Evolutionary conservation across 2,113 vertebrate species (phyloP), one percentile per base, ranked within the genome.

Genomic region (Vireo altiloquus): DNA sequence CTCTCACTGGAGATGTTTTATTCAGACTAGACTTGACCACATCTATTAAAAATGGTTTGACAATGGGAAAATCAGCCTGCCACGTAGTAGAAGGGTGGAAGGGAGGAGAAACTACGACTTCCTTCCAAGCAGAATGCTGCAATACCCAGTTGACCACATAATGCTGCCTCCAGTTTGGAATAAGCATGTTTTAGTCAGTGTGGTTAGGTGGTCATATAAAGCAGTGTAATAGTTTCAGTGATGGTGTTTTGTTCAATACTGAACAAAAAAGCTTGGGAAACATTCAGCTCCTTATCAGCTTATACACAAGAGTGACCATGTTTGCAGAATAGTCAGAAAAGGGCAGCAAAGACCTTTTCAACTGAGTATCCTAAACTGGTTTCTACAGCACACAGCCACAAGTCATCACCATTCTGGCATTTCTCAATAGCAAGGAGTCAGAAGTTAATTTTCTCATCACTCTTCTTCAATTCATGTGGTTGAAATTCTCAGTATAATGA

Each of bases 101-200:
- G 75, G 89, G 94, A 97, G 94, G 90, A 91, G 81, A 84, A 21
- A 35, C 81, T 92, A 42, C 78, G 84, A 80, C 78, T 96, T 97
- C 96, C 87, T 97, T 90, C 93, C 90, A 92, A 82, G 61, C 46
- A 89, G 53, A 90, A 89, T 76, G 71, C 53, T 83, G 79, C 85
- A 94, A 92, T 94, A 61, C 77, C 28, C 87, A 46, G 46, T 4
- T 33, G 50, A 92, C 94, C 94, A 89, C 97, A 97, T 54, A 87
- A 71, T 54, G 68, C 59, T 90, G 91, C 72, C 85, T 91, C 70
- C 64, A 93, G 79, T 93, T 92, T 88, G 72, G 63, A 91, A 91
- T 56, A 88, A 90, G 64, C 23, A 35, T 71, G 53, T 92, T 61
- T 68, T 59, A 69, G 79, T 89, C 88, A 92, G 82, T 60, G 46